These are phyloP conservation scores for Dipodomys spectabilis DNA, from an alignment of 2,113 vertebrate species.

Conservation along the genomic window DNA sequence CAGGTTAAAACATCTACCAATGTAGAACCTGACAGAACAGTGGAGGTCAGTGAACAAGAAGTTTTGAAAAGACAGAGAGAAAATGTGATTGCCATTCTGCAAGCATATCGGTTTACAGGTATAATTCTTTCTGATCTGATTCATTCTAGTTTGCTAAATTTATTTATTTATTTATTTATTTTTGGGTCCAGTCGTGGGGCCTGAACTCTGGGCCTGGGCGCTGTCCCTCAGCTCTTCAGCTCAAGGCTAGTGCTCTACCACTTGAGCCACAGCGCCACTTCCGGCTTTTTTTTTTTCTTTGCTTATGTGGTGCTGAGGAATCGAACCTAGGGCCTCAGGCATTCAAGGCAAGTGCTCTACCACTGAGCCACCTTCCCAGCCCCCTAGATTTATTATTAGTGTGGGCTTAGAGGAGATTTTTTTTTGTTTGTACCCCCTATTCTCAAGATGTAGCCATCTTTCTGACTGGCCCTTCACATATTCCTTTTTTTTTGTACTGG, in stretches of 20 bases:
- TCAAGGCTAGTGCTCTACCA: no score
- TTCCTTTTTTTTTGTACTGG: no score
- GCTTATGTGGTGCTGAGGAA: no score
- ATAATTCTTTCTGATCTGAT: neutral
- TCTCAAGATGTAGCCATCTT: neutral
- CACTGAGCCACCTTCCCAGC: no score
- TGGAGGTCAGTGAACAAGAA: neutral
- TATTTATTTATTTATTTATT: no score
- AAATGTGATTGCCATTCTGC: constrained; percentile 61
- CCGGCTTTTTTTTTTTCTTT: no score
- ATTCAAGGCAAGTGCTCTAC: no score
- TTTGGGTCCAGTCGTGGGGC: no score
- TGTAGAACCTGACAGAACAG: neutral
- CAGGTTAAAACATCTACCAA: neutral
- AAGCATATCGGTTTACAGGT: constrained; percentile 86
- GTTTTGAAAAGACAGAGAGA: constrained; percentile 72
- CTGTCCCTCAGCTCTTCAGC: no score
- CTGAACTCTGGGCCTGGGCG: no score
- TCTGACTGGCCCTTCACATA: neutral
- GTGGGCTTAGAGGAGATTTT: neutral
- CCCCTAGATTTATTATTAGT: neutral
- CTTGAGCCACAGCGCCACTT: no score
- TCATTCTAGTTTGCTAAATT: neutral
- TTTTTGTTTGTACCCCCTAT: neutral
- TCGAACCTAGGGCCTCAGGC: no score